phyloP scores from a whole-genome alignment of 2,797 vertebrate species.

The Linurgus olivaceus region DNA sequence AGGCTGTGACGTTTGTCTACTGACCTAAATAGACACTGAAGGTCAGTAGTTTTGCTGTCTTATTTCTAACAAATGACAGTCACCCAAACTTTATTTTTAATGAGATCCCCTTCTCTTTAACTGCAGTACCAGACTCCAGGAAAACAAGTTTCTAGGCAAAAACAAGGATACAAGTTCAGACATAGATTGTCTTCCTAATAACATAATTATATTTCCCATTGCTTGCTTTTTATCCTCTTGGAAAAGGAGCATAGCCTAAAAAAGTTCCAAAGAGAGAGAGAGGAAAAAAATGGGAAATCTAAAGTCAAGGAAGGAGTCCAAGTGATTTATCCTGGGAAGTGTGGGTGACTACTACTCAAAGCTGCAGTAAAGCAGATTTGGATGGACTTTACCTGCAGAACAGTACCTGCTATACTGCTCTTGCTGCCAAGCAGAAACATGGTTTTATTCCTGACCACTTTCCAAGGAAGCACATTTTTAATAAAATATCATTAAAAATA shows the following conservation, averaged over 20 bases:
- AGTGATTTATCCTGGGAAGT: constrained; percentile 9
- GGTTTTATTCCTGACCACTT: constrained; percentile 35
- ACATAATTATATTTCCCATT: not conserved
- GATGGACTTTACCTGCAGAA: constrained; percentile 19
- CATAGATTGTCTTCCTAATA: not conserved
- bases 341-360: not conserved
- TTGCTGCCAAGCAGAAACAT: constrained; percentile 48
- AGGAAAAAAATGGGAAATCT: constrained; percentile 10
- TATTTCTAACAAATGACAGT: constrained; percentile 8
- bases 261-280: not conserved
- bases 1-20: not conserved
- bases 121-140: not conserved
- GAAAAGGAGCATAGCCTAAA: not conserved
- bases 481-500: constrained; percentile 42
- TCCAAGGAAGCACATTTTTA: constrained; percentile 63
- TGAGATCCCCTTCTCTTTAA: not conserved
- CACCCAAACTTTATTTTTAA: constrained; percentile 44
- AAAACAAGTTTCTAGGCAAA: constrained; percentile 5
- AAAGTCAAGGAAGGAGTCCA: not conserved
- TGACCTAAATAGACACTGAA: constrained; percentile 40
- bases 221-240: not conserved
- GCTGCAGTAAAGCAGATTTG: constrained; percentile 15
- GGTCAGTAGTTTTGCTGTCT: constrained; percentile 25
- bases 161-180: not conserved
- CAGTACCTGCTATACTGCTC: not conserved